Conservation (phyloP, 2,797 vertebrate species). For the Peromyscus melanophrys region DNA sequence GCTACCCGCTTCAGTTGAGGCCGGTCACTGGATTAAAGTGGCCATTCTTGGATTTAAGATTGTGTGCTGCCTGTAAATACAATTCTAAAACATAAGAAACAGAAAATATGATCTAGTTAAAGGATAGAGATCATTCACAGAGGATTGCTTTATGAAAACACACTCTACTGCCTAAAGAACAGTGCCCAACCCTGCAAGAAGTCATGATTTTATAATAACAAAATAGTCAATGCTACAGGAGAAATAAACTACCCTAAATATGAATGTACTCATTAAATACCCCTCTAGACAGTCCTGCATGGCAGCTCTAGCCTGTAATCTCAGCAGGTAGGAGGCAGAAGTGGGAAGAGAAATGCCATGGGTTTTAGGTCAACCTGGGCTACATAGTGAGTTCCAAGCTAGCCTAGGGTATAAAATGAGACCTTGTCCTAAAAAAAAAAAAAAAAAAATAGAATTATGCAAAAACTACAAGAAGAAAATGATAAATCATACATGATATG, state of each 20-base stretch:
- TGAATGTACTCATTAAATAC: background rate
- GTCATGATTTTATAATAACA: background rate
- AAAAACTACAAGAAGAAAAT: background rate
- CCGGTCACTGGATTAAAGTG: background rate
- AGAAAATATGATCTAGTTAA: background rate
- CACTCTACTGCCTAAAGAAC: background rate
- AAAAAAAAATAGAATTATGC: background rate
- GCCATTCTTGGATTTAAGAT: background rate
- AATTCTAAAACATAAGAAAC: background rate
- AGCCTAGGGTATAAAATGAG: background rate
- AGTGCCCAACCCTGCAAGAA: background rate
- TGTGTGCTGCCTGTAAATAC: background rate
- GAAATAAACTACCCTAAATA: background rate
- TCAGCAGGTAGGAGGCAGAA: background rate
- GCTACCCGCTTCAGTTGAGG: background rate
- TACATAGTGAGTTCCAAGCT: background rate
- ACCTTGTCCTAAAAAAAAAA: background rate
- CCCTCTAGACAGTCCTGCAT: background rate
- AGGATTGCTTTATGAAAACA: background rate
- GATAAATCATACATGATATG: background rate
- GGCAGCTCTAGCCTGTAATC: background rate
- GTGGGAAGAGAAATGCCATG: background rate
- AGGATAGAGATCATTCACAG: background rate
- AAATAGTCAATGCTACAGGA: background rate
- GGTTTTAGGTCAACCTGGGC: background rate